Conservation (phyloP, 1,140 invertebrate genomes). For the Medauroidea extradentata region DNA sequence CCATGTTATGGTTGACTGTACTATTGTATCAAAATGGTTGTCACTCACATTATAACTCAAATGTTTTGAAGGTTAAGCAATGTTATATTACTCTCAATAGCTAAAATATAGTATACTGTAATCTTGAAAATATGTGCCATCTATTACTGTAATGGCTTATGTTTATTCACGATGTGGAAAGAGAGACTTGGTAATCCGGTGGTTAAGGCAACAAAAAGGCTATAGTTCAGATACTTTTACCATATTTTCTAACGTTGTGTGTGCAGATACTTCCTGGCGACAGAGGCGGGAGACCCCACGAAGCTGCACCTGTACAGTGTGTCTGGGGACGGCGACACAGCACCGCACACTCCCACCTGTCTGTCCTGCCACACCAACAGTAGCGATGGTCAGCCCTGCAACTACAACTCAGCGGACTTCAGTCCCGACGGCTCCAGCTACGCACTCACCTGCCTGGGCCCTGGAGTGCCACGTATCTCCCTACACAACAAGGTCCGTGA, state of each 20-base stretch:
- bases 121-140: too few species aligned
- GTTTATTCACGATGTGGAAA: too few species aligned
- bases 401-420: conserved; percentile 6
- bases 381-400: conserved; percentile 45
- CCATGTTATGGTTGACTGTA: too few species aligned
- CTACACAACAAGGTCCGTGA: conserved; percentile 7
- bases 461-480: conserved; percentile 52
- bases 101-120: too few species aligned
- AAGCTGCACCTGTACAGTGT: background rate
- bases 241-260: too few species aligned
- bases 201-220: conserved; percentile 40
- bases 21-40: too few species aligned
- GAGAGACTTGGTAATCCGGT: too few species aligned
- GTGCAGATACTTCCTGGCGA: conserved; percentile 10
- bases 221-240: conserved; percentile 42
- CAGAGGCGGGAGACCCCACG: background rate
- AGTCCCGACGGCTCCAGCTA: background rate
- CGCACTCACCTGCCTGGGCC: conserved; percentile 29
- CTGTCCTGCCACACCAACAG: conserved; percentile 29
- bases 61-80: too few species aligned
- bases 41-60: too few species aligned
- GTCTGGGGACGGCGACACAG: conserved; percentile 4
- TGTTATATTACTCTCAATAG: too few species aligned
- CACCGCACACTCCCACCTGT: conserved; percentile 1
- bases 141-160: too few species aligned